These are phyloP conservation scores for Pristiophorus japonicus DNA, from an alignment of 2,113 vertebrate species.

Conservation along the genomic window DNA sequence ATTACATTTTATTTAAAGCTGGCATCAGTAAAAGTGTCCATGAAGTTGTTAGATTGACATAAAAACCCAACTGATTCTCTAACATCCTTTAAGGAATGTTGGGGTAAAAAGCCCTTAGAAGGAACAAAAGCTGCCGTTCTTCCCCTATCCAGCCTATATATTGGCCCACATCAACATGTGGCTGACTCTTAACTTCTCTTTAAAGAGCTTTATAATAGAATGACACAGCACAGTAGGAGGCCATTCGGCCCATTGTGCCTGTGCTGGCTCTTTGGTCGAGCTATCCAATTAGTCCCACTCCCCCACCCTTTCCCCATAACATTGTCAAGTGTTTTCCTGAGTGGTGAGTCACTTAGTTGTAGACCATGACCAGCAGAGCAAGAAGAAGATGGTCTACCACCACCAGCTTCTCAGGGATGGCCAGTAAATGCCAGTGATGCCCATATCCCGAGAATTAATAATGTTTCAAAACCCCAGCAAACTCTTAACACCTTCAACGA, in stretches of 20 bases:
- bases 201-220: neutral
- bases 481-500: neutral
- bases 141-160: neutral
- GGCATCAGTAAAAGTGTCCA: neutral
- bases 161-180: neutral
- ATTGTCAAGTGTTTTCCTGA: no score
- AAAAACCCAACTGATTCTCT: neutral
- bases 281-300: neutral
- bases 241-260: neutral
- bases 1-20: neutral
- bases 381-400: neutral
- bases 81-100: neutral
- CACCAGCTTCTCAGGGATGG: neutral
- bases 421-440: neutral
- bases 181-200: neutral
- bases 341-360: neutral
- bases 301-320: neutral
- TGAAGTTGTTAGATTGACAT: neutral
- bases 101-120: no score
- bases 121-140: neutral
- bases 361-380: no score
- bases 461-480: neutral
- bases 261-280: no score
- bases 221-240: neutral
- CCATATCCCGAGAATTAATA: neutral